Percentiles rank a stretch among this genome's conserved stretches.
Conservation (phyloP, 2,888 invertebrate genomes). For the Drosophila paramelanica region DNA sequence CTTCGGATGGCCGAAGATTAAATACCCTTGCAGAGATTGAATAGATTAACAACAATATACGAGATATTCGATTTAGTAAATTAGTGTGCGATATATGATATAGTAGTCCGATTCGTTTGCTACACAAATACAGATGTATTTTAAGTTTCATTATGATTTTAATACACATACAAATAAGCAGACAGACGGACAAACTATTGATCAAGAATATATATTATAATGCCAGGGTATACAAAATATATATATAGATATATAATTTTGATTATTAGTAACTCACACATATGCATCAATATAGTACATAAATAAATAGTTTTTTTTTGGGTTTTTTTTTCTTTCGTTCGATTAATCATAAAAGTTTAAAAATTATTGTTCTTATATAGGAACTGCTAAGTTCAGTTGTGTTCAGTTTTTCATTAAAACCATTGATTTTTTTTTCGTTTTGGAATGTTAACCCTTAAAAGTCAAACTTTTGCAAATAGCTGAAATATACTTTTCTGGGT, state of each 20-base stretch:
- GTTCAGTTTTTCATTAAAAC: conserved; percentile 64
- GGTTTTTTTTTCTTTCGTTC: conserved; percentile 17
- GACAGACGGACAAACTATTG: not conserved
- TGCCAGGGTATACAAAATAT: not conserved
- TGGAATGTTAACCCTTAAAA: conserved; percentile 4
- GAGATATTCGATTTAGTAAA: too few species aligned
- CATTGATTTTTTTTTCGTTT: conserved; percentile 26
- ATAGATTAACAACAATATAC: too few species aligned
- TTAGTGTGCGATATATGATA: too few species aligned
- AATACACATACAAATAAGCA: not conserved
- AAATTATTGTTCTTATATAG: conserved; percentile 77
- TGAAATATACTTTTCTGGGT: conserved; percentile 5
- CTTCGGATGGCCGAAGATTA: not conserved
- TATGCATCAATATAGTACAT: conserved; percentile 9
- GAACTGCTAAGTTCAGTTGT: conserved; percentile 61
- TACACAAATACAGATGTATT: too few species aligned
- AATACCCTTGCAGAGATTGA: not conserved
- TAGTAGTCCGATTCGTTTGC: too few species aligned
- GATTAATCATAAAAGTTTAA: conserved; percentile 60
- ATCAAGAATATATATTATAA: too few species aligned
- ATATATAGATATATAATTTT: conserved; percentile 4
- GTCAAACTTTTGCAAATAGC: not conserved
- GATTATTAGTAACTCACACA: conserved; percentile 26
- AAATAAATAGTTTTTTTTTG: conserved; percentile 27
- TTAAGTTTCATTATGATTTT: too few species aligned